These are phyloP conservation scores for Carassius auratus DNA, from an alignment of 2,113 vertebrate genomes.

Conservation along the genomic window DNA sequence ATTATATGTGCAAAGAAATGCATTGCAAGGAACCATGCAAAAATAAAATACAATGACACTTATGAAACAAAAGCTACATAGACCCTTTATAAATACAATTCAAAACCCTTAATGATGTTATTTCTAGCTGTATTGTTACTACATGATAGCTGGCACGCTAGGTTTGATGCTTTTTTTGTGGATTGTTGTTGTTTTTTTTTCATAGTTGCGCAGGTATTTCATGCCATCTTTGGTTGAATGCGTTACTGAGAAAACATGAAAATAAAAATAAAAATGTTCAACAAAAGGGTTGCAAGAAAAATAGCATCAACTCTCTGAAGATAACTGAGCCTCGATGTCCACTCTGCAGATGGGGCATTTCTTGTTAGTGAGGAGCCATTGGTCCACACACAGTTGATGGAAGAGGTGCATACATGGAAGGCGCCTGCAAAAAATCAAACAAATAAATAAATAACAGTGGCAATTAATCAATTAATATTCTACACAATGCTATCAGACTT, in stretches of 20 bases:
- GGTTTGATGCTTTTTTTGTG: constrained; percentile 76
- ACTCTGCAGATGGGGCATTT: constrained; percentile 99
- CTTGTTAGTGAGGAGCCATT: constrained; percentile 99
- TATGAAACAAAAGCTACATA: constrained; percentile 88
- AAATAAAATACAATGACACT: constrained; percentile 94
- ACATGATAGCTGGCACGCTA: constrained; percentile 91
- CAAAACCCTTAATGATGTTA: constrained; percentile 85
- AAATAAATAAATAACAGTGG: not conserved
- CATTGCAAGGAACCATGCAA: constrained; percentile 99
- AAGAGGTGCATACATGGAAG: constrained; percentile 99
- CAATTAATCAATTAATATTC: not conserved
- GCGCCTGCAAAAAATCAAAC: constrained; percentile 76
- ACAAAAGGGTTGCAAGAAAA: constrained; percentile 77
- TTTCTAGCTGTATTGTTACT: constrained; percentile 92
- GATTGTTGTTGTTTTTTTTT: constrained; percentile 47
- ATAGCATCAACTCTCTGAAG: constrained; percentile 97
- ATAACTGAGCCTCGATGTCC: constrained; percentile 99
- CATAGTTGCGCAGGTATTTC: constrained; percentile 88
- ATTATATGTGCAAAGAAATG: constrained; percentile 99
- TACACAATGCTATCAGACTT: not conserved
- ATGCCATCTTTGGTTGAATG: constrained; percentile 99
- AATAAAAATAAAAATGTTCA: constrained; percentile 63
- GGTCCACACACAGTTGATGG: constrained; percentile 99
- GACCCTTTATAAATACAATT: constrained; percentile 95
- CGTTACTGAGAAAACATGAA: constrained; percentile 86